These are phyloP conservation scores for Nemoura dubitans DNA, from an alignment of 2,888 invertebrate species.

Conservation along the genomic window DNA sequence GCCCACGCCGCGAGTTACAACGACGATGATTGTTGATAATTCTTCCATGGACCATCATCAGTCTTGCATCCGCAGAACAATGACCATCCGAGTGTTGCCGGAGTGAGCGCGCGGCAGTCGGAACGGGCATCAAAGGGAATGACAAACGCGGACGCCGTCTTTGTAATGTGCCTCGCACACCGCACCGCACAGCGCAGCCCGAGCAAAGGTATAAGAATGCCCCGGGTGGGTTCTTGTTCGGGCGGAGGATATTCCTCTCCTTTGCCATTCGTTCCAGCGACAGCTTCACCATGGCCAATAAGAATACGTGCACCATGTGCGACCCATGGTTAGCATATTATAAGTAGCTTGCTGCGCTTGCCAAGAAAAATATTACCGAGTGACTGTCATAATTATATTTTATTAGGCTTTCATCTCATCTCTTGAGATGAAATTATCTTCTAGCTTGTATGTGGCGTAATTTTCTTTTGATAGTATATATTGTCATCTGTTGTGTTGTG, in stretches of 20 bases:
- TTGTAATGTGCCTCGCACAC: neutral
- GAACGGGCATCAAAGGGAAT: neutral
- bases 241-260: neutral
- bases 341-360: neutral
- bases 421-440: neutral
- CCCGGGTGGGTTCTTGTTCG: neutral
- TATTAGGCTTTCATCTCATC: conserved; percentile 7
- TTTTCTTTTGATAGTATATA: neutral
- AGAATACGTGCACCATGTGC: neutral
- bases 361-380: neutral
- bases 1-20: too few species aligned
- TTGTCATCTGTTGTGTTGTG: neutral
- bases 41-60: neutral
- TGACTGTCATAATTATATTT: neutral
- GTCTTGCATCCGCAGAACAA: neutral
- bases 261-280: neutral
- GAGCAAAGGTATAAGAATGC: neutral
- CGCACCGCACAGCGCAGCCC: too few species aligned
- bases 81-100: neutral
- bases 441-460: neutral
- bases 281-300: neutral
- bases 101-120: neutral
- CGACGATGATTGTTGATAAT: neutral
- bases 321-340: neutral
- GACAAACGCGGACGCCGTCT: neutral